A percentile compares a stretch with the other conserved stretches of the same genome.
Conservation (phyloP, 1,140 invertebrate species). For the Microplitis mediator region DNA sequence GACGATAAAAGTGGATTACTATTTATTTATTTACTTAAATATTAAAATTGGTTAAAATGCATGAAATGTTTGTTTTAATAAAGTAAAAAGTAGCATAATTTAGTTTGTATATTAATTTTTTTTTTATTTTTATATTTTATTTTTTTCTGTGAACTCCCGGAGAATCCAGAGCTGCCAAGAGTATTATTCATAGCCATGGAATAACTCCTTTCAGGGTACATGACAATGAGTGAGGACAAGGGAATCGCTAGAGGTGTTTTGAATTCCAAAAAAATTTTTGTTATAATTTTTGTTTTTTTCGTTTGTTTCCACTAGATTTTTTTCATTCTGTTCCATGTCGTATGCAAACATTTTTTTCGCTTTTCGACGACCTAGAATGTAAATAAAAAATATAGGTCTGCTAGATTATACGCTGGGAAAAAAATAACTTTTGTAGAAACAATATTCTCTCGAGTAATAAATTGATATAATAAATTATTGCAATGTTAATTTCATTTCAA, state of each 20-base stretch:
- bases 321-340: neutral
- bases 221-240: conserved; percentile 20
- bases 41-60: neutral
- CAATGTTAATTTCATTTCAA: too few species aligned
- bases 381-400: too few species aligned
- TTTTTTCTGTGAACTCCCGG: conserved; percentile 6
- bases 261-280: conserved; percentile 2
- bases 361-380: neutral
- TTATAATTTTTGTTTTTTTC: neutral
- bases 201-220: conserved; percentile 21
- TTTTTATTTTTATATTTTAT: conserved; percentile 14
- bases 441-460: too few species aligned
- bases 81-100: neutral
- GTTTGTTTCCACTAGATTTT: neutral
- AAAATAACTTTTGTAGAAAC: too few species aligned
- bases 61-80: neutral
- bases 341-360: conserved; percentile 5
- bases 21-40: neutral
- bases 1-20: neutral
- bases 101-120: neutral
- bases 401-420: too few species aligned
- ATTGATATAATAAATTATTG: too few species aligned
- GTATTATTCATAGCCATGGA: conserved; percentile 22
- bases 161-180: conserved; percentile 11
- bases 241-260: conserved; percentile 16